Percentiles rank a stretch among this genome's conserved stretches.
Conservation (phyloP, 2,888 invertebrate genomes). For the Acanthosepion esculentum region DNA sequence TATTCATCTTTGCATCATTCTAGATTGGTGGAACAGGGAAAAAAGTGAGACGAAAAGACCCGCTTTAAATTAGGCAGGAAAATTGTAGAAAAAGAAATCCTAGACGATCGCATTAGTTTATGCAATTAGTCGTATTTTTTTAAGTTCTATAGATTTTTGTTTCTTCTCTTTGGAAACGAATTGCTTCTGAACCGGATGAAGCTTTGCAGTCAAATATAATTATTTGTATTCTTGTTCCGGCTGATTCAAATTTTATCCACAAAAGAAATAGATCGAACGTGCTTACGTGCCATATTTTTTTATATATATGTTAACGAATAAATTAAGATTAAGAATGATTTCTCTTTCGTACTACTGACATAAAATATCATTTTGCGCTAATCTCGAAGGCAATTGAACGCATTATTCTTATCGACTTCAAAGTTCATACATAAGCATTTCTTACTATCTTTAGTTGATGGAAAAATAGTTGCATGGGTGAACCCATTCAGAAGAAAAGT, state of each 20-base stretch:
- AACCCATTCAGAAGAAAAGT: no score
- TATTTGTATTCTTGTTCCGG: not conserved
- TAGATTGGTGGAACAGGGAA: not conserved
- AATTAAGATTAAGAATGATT: no score
- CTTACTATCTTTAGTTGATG: no score
- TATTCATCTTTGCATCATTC: not conserved
- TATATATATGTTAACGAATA: no score
- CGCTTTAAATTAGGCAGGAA: not conserved
- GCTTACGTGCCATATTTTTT: not conserved
- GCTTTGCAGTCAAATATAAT: not conserved
- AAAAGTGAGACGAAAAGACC: not conserved
- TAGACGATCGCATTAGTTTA: not conserved
- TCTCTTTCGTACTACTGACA: not conserved
- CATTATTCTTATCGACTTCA: no score
- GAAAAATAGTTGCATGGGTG: no score
- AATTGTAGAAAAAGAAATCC: not conserved
- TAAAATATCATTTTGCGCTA: no score
- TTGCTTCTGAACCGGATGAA: not conserved
- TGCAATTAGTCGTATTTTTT: not conserved
- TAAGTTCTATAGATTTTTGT: not conserved
- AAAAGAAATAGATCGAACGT: not conserved
- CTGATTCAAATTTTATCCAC: not conserved
- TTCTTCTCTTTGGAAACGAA: not conserved
- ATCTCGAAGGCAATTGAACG: no score
- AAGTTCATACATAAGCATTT: no score